Evolutionary conservation across 2,113 vertebrate species (phyloP), one percentile per base, ranked within the genome.

Genomic region (Platysternon megacephalum): DNA sequence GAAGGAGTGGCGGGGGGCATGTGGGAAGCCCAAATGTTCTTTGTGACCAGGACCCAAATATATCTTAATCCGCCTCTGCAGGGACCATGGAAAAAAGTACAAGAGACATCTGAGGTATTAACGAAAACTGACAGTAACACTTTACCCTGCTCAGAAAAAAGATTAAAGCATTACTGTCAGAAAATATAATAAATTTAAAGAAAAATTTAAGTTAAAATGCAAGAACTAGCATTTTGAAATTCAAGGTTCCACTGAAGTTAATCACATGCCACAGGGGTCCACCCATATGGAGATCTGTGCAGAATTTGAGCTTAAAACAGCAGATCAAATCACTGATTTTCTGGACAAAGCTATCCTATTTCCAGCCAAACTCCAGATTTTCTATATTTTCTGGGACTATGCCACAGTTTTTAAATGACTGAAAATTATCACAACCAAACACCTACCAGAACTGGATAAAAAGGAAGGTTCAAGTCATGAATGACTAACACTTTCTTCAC

Each of bases 301-400:
- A 91, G 91, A 94, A 90, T 24, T 52, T 46, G 7, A 88, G 35
- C 48, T 42, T 81, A 42, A 85, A 95, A 93, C 21, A 68, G 46
- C 0, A 81, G 12, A 56, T 55, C 2, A 74, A 72, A 8, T 35
- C 56, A 80, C 74, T 28, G 51, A 61, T 89, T 49, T 72, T 39
- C 65, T 39, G 35, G n/a, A 72, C n/a, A 72, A 39, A 72, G 10
- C 16, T 72, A 72, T 72, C n/a, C 9, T 21, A 72, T 11, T 76
- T 1, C 85, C 8, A n/a, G 86, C 80, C 82, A 90, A 87, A 21
- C 28, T 91, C 42, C 39, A 29, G 32, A 86, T 10, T 72, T 32
- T 72, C 19, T 22, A 16, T 68, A 65, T 65, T n/a, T 68, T 68
- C 32, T 68, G 32, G 74, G 82, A 46, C 85, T 58, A 78, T 44